These are phyloP conservation scores for Neoascia interrupta DNA, from an alignment of 2,888 invertebrate species.

Conservation along the genomic window DNA sequence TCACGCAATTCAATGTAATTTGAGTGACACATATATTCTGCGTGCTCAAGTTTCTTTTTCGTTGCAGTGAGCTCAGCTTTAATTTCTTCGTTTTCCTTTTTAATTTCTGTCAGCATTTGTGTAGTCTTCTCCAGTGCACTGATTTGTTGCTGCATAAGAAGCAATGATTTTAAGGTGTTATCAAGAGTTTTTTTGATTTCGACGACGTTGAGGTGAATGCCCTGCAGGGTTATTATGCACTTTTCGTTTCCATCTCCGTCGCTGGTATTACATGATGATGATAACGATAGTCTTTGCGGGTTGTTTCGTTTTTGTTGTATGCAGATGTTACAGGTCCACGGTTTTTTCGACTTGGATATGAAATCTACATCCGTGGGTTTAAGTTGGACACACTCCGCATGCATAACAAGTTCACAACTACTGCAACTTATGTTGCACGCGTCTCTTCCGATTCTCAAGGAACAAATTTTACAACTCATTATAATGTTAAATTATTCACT, in stretches of 20 bases:
- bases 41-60: constrained; percentile 5
- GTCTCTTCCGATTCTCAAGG: constrained; percentile 11
- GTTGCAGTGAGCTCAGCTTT: constrained; percentile 19
- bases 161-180: constrained; percentile 4
- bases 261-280: background rate
- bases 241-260: constrained; percentile 1
- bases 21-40: constrained; percentile 6
- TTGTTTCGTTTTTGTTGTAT: constrained; percentile 19
- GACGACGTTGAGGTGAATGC: constrained; percentile 11
- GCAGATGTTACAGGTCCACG: too few relatives aligned
- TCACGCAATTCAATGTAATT: constrained; percentile 5
- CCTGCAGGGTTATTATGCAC: background rate
- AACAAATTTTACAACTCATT: constrained; percentile 23
- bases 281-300: constrained; percentile 1
- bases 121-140: too few relatives aligned
- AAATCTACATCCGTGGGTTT: constrained; percentile 4
- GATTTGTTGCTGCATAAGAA: too few relatives aligned
- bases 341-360: constrained; percentile 9
- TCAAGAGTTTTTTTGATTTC: constrained; percentile 15
- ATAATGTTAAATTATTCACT: background rate
- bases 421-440: constrained; percentile 3
- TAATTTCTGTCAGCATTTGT: too few relatives aligned
- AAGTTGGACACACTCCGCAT: constrained; percentile 3
- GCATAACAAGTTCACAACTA: background rate
- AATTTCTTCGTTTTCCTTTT: constrained; percentile 4